Conservation (phyloP, 2,888 invertebrate genomes). For the Erannis defoliaria region DNA sequence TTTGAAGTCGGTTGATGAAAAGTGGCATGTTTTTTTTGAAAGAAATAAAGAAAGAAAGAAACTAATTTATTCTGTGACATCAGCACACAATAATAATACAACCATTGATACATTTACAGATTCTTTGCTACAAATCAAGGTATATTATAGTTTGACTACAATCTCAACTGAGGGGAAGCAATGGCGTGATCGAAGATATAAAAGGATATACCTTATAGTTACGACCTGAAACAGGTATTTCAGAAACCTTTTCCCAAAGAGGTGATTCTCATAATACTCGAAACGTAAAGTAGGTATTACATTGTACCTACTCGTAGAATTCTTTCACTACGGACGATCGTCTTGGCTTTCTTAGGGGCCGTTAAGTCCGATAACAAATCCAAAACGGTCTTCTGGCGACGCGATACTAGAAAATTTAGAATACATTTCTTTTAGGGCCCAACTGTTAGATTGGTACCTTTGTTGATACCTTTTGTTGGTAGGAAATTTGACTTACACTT, state of each 20-base stretch:
- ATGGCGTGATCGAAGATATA: not conserved
- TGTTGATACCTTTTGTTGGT: not conserved
- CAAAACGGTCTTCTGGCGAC: constrained; percentile 8
- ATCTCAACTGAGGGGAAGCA: too few relatives aligned
- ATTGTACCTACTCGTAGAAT: constrained; percentile 3
- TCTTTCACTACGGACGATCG: not conserved
- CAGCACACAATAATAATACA: too few relatives aligned
- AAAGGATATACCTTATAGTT: not conserved
- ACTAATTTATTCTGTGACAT: too few relatives aligned
- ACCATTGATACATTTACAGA: too few relatives aligned
- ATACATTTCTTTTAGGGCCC: constrained; percentile 1
- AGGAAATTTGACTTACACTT: not conserved
- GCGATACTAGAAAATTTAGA: constrained; percentile 20
- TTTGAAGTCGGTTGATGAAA: too few relatives aligned
- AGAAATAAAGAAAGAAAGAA: too few relatives aligned
- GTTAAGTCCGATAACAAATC: constrained; percentile 21
- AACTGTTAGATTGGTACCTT: not conserved
- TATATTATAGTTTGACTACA: too few relatives aligned
- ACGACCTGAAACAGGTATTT: not conserved
- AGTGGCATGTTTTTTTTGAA: too few relatives aligned
- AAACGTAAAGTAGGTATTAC: constrained; percentile 4
- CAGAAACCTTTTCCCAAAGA: constrained; percentile 3
- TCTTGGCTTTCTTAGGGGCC: constrained; percentile 6
- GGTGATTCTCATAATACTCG: constrained; percentile 1
- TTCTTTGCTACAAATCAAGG: too few relatives aligned